phyloP scores from a whole-genome alignment of 1,140 invertebrate genomes.

The Heterodera carotae region DNA sequence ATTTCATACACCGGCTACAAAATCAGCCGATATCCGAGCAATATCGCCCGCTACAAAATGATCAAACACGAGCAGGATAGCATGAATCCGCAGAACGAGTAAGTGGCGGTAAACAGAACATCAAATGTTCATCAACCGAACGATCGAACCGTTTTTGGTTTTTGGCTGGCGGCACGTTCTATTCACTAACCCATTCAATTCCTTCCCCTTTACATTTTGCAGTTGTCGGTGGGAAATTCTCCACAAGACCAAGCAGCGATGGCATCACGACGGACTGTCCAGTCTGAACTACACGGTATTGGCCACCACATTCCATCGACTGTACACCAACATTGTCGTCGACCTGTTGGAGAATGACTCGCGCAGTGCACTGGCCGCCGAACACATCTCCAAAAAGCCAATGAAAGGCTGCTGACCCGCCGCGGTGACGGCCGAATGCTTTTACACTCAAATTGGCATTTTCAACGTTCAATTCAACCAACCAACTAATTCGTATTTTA shows the following conservation, averaged over 20 bases:
- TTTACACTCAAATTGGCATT: not conserved
- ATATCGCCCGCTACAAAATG: conserved; percentile 67
- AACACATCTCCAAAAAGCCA: conserved; percentile 17
- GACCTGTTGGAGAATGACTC: conserved; percentile 63
- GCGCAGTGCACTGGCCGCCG: conserved; percentile 34
- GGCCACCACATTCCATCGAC: conserved; percentile 71
- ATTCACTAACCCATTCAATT: conserved; percentile 10
- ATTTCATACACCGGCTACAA: conserved; percentile 52
- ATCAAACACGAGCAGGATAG: conserved; percentile 65
- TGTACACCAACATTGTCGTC: conserved; percentile 69
- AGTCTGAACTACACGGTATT: conserved; percentile 80
- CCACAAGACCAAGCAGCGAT: conserved; percentile 78
- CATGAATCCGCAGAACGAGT: conserved; percentile 64
- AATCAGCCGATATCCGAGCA: conserved; percentile 63
- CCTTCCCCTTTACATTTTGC: conserved; percentile 25
- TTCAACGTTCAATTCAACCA: not conserved
- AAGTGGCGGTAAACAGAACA: conserved; percentile 5
- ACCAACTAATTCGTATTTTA: no score
- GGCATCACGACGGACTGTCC: conserved; percentile 81
- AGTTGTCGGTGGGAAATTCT: conserved; percentile 75
- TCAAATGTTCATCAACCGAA: no score
- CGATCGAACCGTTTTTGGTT: no score
- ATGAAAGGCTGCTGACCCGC: conserved; percentile 17
- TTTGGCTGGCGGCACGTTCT: no score
- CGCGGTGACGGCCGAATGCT: not conserved